These are phyloP conservation scores for Apamea epomidion DNA, from an alignment of 2,888 invertebrate species.

Conservation along the genomic window DNA sequence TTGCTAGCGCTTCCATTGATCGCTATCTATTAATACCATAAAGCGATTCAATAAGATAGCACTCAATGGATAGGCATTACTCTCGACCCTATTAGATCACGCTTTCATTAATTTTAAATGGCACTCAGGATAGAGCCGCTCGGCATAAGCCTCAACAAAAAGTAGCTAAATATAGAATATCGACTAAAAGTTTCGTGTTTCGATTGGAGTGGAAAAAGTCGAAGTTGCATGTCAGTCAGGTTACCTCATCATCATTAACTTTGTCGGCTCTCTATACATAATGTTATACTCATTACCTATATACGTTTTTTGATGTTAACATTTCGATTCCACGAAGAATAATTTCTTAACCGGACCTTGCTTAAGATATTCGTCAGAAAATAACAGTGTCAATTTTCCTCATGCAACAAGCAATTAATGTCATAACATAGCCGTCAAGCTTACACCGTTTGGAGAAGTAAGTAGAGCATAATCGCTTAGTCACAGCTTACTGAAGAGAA, in stretches of 20 bases:
- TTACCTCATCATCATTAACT: constrained; percentile 22
- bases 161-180: neutral
- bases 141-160: constrained; percentile 3
- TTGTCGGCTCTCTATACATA: neutral
- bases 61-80: constrained; percentile 20
- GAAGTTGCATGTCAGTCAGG: neutral
- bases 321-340: constrained; percentile 32
- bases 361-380: constrained; percentile 42
- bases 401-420: constrained; percentile 41
- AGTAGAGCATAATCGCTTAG: constrained; percentile 24
- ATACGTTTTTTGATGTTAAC: neutral
- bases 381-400: constrained; percentile 55
- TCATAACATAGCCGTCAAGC: constrained; percentile 43
- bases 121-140: neutral
- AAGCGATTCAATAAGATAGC: constrained; percentile 23
- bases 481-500: neutral
- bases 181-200: neutral
- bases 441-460: constrained; percentile 1
- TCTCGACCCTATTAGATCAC: constrained; percentile 18
- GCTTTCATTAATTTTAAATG: constrained; percentile 7
- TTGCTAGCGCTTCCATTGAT: constrained; percentile 19
- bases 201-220: constrained; percentile 1
- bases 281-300: neutral
- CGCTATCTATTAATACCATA: constrained; percentile 36
- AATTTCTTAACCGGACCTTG: constrained; percentile 39